Evolutionary conservation across 2,113 vertebrate genomes (phyloP), one percentile per base, ranked within the genome.

Genomic region (Clarias batrachus): DNA sequence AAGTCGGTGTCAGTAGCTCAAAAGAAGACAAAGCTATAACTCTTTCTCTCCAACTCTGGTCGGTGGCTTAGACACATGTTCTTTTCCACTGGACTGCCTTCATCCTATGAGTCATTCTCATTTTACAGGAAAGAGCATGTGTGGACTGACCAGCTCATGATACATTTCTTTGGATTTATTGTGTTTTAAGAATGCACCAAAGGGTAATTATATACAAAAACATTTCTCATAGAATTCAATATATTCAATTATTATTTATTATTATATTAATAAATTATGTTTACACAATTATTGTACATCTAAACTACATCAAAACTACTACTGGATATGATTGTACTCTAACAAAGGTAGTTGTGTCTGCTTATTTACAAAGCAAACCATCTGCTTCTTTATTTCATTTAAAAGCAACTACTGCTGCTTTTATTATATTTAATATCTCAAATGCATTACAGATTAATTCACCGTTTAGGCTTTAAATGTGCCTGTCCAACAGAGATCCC

Each of bases 11-110:
- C 91, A 86, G 87, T 88, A 90, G 88, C 91, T 92, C 91, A 93
- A 73, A 60, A 94, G 90, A 92, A 90, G 91, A 93, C 92, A 91
- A 89, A 84, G 76, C 85, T 81, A 84, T 90, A 87, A 85, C 78
- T 84, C 84, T 87, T 62, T 82, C 70, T 84, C 86, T 57, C 65
- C 41, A 76, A 68, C 41, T 87, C 86, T 81, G 84, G 89, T 91
- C 83, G 86, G 85, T 91, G 83, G 86, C 84, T 60, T 87, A 90
- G 82, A 85, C 60, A 52, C 73, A 81, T 73, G 88, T 87, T 86
- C 56, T 84, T 89, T 90, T 89, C 88, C 83, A 76, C 74, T 88
- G 88, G 85, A 85, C 85, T 73, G 83, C 83, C 81, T 89, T 90
- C 81, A 81, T 86, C 81, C 79, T 84, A 87, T 90, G 88, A 89